Evolutionary conservation across 2,113 vertebrate genomes (phyloP).

Genomic region (Ascaphus truei): DNA sequence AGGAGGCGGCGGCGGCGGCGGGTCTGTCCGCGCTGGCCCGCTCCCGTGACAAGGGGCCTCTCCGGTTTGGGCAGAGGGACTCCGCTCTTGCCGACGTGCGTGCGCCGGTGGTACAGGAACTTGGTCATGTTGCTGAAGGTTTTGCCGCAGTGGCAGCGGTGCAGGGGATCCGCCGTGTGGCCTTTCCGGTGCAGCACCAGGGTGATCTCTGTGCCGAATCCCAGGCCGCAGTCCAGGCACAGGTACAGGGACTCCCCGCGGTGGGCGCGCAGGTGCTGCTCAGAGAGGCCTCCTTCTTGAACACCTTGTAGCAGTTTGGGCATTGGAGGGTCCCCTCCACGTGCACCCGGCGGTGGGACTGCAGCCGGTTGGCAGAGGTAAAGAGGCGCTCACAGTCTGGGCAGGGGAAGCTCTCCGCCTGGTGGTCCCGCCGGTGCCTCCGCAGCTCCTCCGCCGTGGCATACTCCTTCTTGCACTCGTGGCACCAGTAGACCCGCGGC

Average conservation of each 20-base stretch:
- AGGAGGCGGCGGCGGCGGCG: constrained; percentile 40
- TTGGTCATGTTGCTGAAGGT: constrained; percentile 93
- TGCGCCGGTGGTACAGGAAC: constrained; percentile 85
- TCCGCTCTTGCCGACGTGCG: constrained; percentile 66
- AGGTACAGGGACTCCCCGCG: constrained; percentile 79
- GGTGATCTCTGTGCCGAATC: constrained; percentile 84
- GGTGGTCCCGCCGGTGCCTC: constrained; percentile 40
- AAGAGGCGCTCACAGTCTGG: constrained; percentile 67
- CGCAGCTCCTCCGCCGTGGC: constrained; percentile 10
- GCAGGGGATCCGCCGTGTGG: constrained; percentile 79
- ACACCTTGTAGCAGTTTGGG: constrained; percentile 76
- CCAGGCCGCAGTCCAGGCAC: constrained; percentile 82
- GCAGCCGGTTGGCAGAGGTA: constrained; percentile 75
- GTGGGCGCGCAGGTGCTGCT: constrained; percentile 81
- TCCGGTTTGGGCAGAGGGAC: constrained; percentile 11
- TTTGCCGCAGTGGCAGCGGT: constrained; percentile 83
- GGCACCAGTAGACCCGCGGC: constrained; percentile 45
- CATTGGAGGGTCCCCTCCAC: constrained; percentile 80
- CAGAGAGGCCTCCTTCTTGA: constrained; percentile 79
- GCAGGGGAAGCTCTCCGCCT: constrained; percentile 47
- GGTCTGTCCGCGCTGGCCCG: not conserved
- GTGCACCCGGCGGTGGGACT: constrained; percentile 76
- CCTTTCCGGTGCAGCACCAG: constrained; percentile 82
- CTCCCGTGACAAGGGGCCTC: constrained; percentile 37
- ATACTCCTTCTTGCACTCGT: constrained; percentile 58